Evolutionary conservation across 1,140 invertebrate species (phyloP), one percentile per base, ranked within the genome.

Genomic region (Aplysia californica): DNA sequence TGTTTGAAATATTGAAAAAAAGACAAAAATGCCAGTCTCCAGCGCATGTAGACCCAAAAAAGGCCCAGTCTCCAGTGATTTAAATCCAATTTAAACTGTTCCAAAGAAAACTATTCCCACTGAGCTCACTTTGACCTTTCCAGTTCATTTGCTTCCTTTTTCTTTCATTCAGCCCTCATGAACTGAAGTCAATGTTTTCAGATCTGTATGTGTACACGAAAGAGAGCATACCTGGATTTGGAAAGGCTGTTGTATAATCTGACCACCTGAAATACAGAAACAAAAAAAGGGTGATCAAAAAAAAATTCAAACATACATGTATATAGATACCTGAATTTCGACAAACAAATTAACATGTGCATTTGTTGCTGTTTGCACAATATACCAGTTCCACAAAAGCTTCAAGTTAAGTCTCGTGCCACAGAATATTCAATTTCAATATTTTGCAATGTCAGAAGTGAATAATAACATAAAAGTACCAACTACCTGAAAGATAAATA

Each of bases 181-280:
- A n/a, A n/a, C n/a, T n/a, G n/a, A 50, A 50, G 44, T 15, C 44
- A 50, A 26, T 61, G 6, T 61, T 18, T 61, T 18, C 6, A 18
- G 10, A 61, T 61, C 10, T 61, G 6, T 61, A 10, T 61, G 26
- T 61, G 6, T 61, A n/a, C n/a, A n/a, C 10, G 26, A 61, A 26
- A 18, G 58, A 18, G 10, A 18, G 35, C 72, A 55, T 3, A 83
- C 76, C 72, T 82, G 83, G 41, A 88, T 79, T 68, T 88, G 86
- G 71, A 84, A 85, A 1, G 82, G 85, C 66, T 86, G 86, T 70
- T 87, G 85, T 26, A 87, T 82, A 50, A 86, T 79, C 41, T 86
- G 86, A 18, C 80, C 83, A 68, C 81, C 84, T 86, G 81, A 72
- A 82, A 76, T 64, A 65, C 21, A 59, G 20, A 76, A 18, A 75